These are phyloP conservation scores for Busseola fusca DNA, from an alignment of 2,888 invertebrate species.

Conservation along the genomic window DNA sequence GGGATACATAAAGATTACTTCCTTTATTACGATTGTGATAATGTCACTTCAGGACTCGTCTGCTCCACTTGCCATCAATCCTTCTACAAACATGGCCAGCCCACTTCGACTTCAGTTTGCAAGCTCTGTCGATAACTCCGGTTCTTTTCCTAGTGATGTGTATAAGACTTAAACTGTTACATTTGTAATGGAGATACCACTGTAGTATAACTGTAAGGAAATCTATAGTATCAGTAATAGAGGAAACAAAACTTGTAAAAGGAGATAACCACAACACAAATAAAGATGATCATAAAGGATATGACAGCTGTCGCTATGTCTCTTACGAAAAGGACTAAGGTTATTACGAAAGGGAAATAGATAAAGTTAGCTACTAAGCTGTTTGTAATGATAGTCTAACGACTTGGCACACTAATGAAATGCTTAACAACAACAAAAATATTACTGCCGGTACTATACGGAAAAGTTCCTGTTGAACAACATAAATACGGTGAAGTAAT, in stretches of 20 bases:
- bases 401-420: constrained; percentile 44
- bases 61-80: no score
- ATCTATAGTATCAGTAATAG: neutral
- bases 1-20: neutral
- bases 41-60: no score
- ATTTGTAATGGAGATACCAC: neutral
- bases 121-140: no score
- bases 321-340: constrained; percentile 29
- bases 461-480: constrained; percentile 1
- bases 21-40: neutral
- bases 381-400: constrained; percentile 47
- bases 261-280: neutral
- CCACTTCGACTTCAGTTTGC: no score
- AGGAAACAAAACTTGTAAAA: neutral
- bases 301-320: neutral
- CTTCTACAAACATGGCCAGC: no score
- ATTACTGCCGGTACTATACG: neutral
- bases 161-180: neutral
- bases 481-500: neutral
- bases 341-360: constrained; percentile 38
- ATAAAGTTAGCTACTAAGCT: constrained; percentile 45
- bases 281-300: constrained; percentile 29
- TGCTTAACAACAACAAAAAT: constrained; percentile 21
- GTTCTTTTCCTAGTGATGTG: neutral
- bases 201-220: neutral